Evolutionary conservation across 2,888 invertebrate species (phyloP).

Genomic region (Saturnia pavonia): DNA sequence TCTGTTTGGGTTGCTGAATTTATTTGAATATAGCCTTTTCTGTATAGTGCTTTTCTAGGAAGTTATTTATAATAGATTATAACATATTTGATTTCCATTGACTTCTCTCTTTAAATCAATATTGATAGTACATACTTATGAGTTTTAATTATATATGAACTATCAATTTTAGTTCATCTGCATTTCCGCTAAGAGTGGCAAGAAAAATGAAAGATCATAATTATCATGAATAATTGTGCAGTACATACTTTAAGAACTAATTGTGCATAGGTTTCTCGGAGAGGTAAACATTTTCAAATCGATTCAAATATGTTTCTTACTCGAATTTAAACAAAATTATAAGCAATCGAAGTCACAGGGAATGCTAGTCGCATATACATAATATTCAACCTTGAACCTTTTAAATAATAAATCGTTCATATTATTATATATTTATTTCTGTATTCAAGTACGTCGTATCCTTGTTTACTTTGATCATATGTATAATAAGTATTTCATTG

Average conservation of each 20-base stretch:
- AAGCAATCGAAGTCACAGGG: background rate
- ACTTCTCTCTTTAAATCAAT: no score
- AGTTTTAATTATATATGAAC: no score
- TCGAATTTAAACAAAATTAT: background rate
- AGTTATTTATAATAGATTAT: no score
- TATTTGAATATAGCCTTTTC: background rate
- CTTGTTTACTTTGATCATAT: background rate
- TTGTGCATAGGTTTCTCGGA: background rate
- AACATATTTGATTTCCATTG: no score
- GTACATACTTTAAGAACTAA: background rate
- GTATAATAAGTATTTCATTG: background rate
- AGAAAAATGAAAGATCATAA: no score
- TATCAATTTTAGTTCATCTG: no score
- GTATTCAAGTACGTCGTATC: background rate
- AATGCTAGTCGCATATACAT: background rate
- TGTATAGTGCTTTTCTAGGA: no score
- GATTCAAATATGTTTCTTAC: background rate
- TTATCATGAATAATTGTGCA: background rate
- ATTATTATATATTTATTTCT: constrained; percentile 2
- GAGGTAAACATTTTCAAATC: background rate
- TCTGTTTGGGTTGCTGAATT: background rate
- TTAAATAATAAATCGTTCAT: background rate
- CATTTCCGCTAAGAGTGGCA: no score
- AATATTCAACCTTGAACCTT: background rate
- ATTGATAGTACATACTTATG: no score